Base-by-base conservation (phyloP, 2,888 invertebrate species). In the Allygus modestus region DNA sequence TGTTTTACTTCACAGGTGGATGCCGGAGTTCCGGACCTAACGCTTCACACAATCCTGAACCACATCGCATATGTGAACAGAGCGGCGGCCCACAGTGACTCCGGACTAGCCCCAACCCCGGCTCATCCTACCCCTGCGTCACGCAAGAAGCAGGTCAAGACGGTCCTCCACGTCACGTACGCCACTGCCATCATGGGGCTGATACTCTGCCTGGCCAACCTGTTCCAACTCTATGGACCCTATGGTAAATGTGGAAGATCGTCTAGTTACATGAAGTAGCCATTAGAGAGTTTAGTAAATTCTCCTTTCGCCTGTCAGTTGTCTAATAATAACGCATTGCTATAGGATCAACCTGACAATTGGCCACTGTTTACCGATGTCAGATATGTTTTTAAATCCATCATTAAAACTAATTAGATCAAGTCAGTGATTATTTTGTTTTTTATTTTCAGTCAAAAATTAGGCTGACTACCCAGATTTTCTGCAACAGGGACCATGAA, bases 51-150 rank as follows among this genome's bases (percentile, higher is more conserved):
- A 26, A 92, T 92, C 87, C 88, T 92, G 84, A 92, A 92, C 88
- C 92, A 92, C 87, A 92, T 92, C 82, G 92, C 92, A 17, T 92
- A 92, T 87, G 92, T 92, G 82, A 92, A 92, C 88, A 90, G 91
- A 88, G 90, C 92, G 2, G 89, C 89, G n/a, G 82, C 84, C 26
- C 84, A 84, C 51, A 84, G 84, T n/a, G 85, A 84, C 28, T 85
- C 85, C 71, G 85, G 86, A 37, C 69, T 86, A 11, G 85, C 84
- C n/a, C 82, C 84, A 0, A 83, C 84, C 0, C 81, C 82, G 0
- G 81, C 73, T 9, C 84, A 84, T 23, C 81, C 84, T 0, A 84
- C 84, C 0, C 85, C 86, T 11, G 89, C 89, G 17, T 88, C 88
- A 20, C 88, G 89, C 51, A 90, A 89, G 83, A 90, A 90, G 15